A percentile compares a stretch with the other conserved stretches of the same genome.
These are phyloP conservation scores for Drosophila anomelani DNA, from an alignment of 2,888 invertebrate genomes.

Conservation along the genomic window DNA sequence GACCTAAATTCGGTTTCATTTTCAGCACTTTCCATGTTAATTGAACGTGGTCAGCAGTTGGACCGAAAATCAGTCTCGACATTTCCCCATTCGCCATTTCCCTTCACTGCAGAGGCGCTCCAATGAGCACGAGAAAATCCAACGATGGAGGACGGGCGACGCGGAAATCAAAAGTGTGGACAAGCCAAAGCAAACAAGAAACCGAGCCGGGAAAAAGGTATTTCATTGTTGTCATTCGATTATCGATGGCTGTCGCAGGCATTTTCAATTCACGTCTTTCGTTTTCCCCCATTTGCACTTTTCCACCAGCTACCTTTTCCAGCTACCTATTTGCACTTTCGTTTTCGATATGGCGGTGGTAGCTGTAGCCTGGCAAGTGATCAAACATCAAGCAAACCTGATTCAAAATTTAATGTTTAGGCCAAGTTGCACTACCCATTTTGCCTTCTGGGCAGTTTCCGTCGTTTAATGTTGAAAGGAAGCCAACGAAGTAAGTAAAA, in stretches of 20 bases:
- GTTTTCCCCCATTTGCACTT: conserved; percentile 36
- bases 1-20: conserved; percentile 57
- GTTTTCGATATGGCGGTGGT: conserved; percentile 67
- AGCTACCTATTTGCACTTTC: conserved; percentile 65
- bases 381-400: conserved; percentile 16
- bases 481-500: conserved; percentile 48
- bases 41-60: conserved; percentile 56
- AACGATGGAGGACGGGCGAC: conserved; percentile 41
- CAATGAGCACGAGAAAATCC: conserved; percentile 39
- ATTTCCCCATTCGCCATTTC: conserved; percentile 33
- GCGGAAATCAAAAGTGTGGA: conserved; percentile 73
- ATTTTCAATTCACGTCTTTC: conserved; percentile 53
- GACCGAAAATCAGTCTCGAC: conserved; percentile 18
- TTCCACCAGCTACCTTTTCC: conserved; percentile 33
- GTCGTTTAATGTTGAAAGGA: conserved; percentile 45
- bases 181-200: conserved; percentile 37
- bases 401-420: conserved; percentile 37
- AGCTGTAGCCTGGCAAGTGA: conserved; percentile 19
- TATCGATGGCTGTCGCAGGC: conserved; percentile 55
- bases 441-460: conserved; percentile 47
- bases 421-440: conserved; percentile 17
- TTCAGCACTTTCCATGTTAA: conserved; percentile 61
- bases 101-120: conserved; percentile 45
- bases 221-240: conserved; percentile 53
- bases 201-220: conserved; percentile 28